Base-by-base conservation (phyloP, 2,113 vertebrate species). In the Channa maculata region DNA sequence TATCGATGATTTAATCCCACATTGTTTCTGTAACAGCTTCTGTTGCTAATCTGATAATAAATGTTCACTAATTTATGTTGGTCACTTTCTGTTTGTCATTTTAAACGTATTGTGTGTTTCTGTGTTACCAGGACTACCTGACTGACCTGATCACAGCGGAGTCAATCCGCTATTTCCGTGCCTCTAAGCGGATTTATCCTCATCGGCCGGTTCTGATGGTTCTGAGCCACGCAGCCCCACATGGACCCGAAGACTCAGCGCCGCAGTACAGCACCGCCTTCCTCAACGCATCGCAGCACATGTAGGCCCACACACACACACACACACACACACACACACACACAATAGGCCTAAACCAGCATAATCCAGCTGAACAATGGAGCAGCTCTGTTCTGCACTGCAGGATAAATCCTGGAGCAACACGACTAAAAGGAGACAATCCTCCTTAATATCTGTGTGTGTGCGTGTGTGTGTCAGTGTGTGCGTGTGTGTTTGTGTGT, bases 131-230 rank as follows among this genome's bases (percentile, higher is more conserved):
- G 98, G 98, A 99, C 89, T 99, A 99, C 90, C 93, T 98, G 88
- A 98, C 98, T 0, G 97, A 99, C 91, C 95, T 99, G 86, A 98
- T 99, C 89, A 99, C 98, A 55, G 97, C 96, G 1, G 95, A 98
- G 94, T 98, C 97, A 39, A 91, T 96, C 69, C 94, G 86, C n/a
- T 99, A 96, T 88, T 99, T 99, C 93, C 96, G 96, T 66, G 91
- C 93, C 0, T 98, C 98, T 0, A 99, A 99, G 95, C 95, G 96
- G 79, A 93, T 97, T 81, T 99, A 97, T 83, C 98, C 98, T 5
- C 97, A 98, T 87, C 89, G 98, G 7, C 98, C 98, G 0, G 95
- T 99, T 0, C 79, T 99, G 70, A 97, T 99, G 97, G 96, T 99
- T 62, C 91, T 99, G 89, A 99, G 98, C 86, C 98, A 99, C 1